These are phyloP conservation scores for Varroa destructor DNA, from an alignment of 1,140 invertebrate genomes.

Conservation along the genomic window DNA sequence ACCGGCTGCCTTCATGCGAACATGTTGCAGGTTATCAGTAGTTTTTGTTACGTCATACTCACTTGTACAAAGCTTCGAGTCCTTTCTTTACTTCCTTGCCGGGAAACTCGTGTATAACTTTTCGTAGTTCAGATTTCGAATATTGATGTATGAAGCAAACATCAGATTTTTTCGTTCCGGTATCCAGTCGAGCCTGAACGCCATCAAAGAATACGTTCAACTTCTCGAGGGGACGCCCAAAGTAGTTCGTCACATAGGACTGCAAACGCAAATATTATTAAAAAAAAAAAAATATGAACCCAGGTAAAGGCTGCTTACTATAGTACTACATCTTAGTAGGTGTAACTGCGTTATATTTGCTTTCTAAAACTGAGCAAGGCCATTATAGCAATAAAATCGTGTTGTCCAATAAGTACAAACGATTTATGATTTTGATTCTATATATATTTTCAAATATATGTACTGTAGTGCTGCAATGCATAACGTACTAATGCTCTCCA, in stretches of 20 bases:
- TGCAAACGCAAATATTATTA: constrained; percentile 23
- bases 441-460: no score
- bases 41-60: background rate
- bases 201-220: constrained; percentile 94
- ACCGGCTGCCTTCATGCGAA: no score
- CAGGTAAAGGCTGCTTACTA: background rate
- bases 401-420: no score
- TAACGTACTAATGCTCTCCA: no score
- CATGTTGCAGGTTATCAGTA: no score
- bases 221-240: constrained; percentile 87
- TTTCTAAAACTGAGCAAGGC: no score
- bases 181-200: constrained; percentile 71
- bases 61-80: constrained; percentile 76
- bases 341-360: no score
- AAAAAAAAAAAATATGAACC: background rate
- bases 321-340: background rate
- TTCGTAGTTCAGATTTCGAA: constrained; percentile 87
- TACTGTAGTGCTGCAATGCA: no score
- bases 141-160: constrained; percentile 94
- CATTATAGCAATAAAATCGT: no score
- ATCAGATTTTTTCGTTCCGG: constrained; percentile 90
- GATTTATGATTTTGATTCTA: no score
- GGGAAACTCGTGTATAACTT: constrained; percentile 89
- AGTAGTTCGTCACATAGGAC: constrained; percentile 81
- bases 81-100: constrained; percentile 85